These are phyloP conservation scores for Champsocephalus gunnari DNA, from an alignment of 2,797 vertebrate species.

Conservation along the genomic window DNA sequence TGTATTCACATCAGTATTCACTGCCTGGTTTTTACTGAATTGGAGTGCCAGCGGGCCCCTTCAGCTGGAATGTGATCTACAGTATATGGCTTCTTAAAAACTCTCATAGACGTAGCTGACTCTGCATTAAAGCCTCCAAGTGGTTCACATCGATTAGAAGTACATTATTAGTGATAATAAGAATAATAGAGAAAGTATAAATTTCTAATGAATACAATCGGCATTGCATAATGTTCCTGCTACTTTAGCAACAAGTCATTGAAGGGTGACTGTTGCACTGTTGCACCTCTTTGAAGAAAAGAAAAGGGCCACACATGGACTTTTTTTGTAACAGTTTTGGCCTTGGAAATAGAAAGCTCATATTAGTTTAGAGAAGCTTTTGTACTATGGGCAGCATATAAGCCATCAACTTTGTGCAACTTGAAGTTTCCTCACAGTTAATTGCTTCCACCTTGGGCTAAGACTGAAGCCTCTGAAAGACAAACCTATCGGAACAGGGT, in stretches of 20 bases:
- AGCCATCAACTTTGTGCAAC: conserved; percentile 53
- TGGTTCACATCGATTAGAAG: conserved; percentile 32
- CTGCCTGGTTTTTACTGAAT: conserved; percentile 34
- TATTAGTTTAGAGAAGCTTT: conserved; percentile 24
- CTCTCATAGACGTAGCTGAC: conserved; percentile 28
- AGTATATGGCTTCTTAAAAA: conserved; percentile 26
- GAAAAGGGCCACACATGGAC: not conserved
- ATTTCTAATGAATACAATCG: not conserved
- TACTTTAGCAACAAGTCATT: not conserved
- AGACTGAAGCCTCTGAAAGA: conserved; percentile 57
- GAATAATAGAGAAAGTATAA: not conserved
- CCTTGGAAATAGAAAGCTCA: conserved; percentile 37
- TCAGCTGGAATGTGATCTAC: conserved; percentile 56
- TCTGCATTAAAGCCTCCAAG: conserved; percentile 35
- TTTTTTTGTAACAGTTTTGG: conserved; percentile 2
- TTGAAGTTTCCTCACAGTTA: conserved; percentile 67
- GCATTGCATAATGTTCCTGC: not conserved
- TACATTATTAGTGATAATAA: not conserved
- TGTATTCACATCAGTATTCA: conserved; percentile 42
- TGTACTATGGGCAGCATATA: conserved; percentile 41
- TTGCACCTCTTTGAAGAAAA: not conserved
- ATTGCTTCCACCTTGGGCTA: conserved; percentile 76
- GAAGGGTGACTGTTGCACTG: not conserved
- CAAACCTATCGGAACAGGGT: conserved; percentile 45
- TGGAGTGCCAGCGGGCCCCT: conserved; percentile 26